Evolutionary conservation across 2,888 invertebrate species (phyloP).

Genomic region (Mythimna lalbum): DNA sequence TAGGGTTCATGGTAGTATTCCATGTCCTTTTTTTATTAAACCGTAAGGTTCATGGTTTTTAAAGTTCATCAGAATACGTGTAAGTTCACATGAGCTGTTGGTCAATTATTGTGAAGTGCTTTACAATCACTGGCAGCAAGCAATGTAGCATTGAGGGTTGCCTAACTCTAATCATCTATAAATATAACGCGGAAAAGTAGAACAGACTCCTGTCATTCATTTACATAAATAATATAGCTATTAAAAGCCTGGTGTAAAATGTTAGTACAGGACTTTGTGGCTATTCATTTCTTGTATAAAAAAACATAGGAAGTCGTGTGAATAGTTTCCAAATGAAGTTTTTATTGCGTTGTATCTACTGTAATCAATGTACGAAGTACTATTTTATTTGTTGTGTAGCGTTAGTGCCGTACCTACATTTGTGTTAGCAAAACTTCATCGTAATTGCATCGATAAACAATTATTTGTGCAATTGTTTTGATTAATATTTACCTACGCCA

Average conservation of each 20-base stretch:
- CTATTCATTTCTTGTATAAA: slow-evolving; percentile 15
- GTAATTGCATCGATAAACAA: slow-evolving; percentile 14
- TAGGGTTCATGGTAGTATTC: too few species aligned
- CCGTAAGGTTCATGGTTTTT: slow-evolving; percentile 1
- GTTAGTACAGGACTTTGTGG: slow-evolving; percentile 8
- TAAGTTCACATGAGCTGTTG: slow-evolving; percentile 7
- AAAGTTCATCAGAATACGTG: neutral
- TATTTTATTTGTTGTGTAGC: slow-evolving; percentile 21
- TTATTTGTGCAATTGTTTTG: slow-evolving; percentile 15
- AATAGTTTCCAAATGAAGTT: slow-evolving; percentile 39
- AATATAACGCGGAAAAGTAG: slow-evolving; percentile 52
- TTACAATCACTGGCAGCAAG: slow-evolving; percentile 19
- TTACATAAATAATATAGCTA: slow-evolving; percentile 39
- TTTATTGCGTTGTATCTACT: slow-evolving; percentile 27
- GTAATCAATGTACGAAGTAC: slow-evolving; percentile 4
- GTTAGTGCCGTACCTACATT: slow-evolving; percentile 10
- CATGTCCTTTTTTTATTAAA: too few species aligned
- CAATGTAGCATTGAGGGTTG: slow-evolving; percentile 34
- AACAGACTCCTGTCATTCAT: slow-evolving; percentile 26
- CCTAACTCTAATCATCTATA: slow-evolving; percentile 43
- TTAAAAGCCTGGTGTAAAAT: slow-evolving; percentile 21
- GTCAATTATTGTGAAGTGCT: slow-evolving; percentile 21
- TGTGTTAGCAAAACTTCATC: slow-evolving; percentile 17
- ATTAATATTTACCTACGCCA: slow-evolving; percentile 14
- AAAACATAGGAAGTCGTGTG: slow-evolving; percentile 47